A percentile compares a stretch with the other conserved stretches of the same genome.
Conservation (phyloP, 2,888 invertebrate species). For the Apantesis nais region DNA sequence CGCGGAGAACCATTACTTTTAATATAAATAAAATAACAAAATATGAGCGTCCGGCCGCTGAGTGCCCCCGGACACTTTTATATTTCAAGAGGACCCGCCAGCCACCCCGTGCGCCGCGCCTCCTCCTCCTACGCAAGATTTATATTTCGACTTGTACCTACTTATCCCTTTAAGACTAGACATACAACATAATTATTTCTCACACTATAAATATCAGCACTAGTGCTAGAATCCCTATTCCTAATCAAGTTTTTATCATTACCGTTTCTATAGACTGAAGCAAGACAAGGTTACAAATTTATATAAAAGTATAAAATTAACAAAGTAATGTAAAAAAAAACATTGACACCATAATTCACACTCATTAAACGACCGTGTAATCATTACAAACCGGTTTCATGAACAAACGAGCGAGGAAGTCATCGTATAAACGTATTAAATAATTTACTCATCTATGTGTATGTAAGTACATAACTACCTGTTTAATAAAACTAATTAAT, state of each 20-base stretch:
- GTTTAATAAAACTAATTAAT: conserved; percentile 17
- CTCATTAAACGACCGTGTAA: conserved; percentile 32
- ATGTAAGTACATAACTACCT: conserved; percentile 12
- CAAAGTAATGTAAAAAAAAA: conserved; percentile 23
- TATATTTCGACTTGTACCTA: conserved; percentile 59
- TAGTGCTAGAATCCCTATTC: conserved; percentile 9
- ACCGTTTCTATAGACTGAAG: conserved; percentile 24
- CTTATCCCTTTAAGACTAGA: conserved; percentile 44
- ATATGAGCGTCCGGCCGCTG: conserved; percentile 85
- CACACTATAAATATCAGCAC: conserved; percentile 19
- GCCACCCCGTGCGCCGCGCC: conserved; percentile 48
- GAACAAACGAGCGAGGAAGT: conserved; percentile 15
- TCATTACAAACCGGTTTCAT: conserved; percentile 38
- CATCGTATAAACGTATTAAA: conserved; percentile 20
- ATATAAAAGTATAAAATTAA: conserved; percentile 26
- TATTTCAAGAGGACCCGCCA: conserved; percentile 70
- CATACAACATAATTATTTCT: conserved; percentile 24
- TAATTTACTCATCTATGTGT: conserved; percentile 6
- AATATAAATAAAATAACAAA: conserved; percentile 86
- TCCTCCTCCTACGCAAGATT: conserved; percentile 53
- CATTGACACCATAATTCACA: conserved; percentile 39
- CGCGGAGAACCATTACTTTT: conserved; percentile 83
- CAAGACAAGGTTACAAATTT: conserved; percentile 25
- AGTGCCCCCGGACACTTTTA: conserved; percentile 84
- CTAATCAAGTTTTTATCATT: conserved; percentile 19